Base-by-base conservation (phyloP, 2,888 invertebrate genomes). In the Lysandra bellargus region DNA sequence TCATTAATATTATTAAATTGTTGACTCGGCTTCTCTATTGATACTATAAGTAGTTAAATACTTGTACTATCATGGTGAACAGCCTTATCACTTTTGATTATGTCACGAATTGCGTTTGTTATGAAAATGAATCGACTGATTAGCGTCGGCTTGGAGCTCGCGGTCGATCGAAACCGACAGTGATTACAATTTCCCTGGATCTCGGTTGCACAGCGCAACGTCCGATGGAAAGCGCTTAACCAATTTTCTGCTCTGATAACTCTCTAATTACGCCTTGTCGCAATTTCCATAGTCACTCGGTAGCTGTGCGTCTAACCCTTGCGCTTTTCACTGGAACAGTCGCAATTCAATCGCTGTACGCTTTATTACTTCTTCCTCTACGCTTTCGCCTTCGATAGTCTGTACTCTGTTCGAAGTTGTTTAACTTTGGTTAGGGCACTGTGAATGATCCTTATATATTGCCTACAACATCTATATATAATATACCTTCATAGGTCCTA, bases 151-250 rank as follows among this genome's bases (percentile, higher is more conserved):
- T 87, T 88, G 87, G 86, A 88, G 89, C 86, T 75, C 5, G 23
- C 90, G 87, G 89, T 88, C 87, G 87, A 90, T 92, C 90, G 93
- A 94, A 94, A 94, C 93, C 93, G 93, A 94, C 92, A 94, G 94
- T 94, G 93, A 92, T 93, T 93, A 91, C 92, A 90, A 93, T 92
- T 94, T 92, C 94, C 93, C 93, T 92, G 90, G 89, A 90, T 90
- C 89, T 87, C 87, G 87, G 87, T 90, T 91, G 92, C 91, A 90
- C 92, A 89, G 91, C 92, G 92, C 93, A 93, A 92, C 89, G 93
- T 92, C 91, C 93, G 94, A 93, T 94, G 93, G 94, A 94, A 94
- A 94, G 93, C 91, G 91, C 92, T 94, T 93, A 92, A 91, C 94
- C 93, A 93, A 94, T 94, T 94, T 93, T 92, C 88, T 89, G 93